phyloP scores from a whole-genome alignment of 2,888 invertebrate genomes.

The Hipparchia sbordonii region DNA sequence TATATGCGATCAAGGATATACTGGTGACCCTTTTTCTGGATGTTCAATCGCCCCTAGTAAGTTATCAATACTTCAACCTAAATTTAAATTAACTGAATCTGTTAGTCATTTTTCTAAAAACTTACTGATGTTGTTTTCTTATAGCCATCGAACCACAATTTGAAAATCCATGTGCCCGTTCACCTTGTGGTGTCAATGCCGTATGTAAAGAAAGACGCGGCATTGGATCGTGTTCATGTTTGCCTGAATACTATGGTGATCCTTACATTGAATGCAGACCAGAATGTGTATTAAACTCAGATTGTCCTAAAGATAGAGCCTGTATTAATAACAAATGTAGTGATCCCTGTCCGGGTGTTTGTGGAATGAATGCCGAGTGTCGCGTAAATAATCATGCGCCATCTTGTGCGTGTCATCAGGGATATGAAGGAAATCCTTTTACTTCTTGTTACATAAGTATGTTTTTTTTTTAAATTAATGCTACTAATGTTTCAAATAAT shows the following conservation, averaged over 20 bases:
- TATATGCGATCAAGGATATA: conserved; percentile 86
- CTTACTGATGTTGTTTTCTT: conserved; percentile 42
- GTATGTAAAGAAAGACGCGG: conserved; percentile 91
- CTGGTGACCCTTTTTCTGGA: conserved; percentile 91
- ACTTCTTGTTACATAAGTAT: conserved; percentile 86
- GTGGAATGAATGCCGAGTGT: conserved; percentile 92
- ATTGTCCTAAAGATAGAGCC: conserved; percentile 89
- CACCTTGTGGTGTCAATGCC: conserved; percentile 94
- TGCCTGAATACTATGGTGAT: conserved; percentile 92
- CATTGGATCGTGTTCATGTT: conserved; percentile 91
- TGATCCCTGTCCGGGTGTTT: conserved; percentile 92
- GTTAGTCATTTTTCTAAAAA: conserved; percentile 1
- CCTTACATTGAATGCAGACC: conserved; percentile 93
- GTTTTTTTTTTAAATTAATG: conserved; percentile 20
- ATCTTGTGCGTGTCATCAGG: conserved; percentile 87
- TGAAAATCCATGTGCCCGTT: conserved; percentile 88
- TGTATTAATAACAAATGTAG: conserved; percentile 93
- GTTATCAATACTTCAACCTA: conserved; percentile 49
- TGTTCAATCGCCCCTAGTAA: conserved; percentile 85
- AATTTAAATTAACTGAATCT: not conserved
- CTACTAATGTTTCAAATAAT: not conserved
- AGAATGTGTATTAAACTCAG: conserved; percentile 94
- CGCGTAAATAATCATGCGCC: conserved; percentile 92
- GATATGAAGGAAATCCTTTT: conserved; percentile 91
- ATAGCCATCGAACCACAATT: conserved; percentile 80